phyloP scores from a whole-genome alignment of 2,888 invertebrate species.

The Ophion obscuratus region DNA sequence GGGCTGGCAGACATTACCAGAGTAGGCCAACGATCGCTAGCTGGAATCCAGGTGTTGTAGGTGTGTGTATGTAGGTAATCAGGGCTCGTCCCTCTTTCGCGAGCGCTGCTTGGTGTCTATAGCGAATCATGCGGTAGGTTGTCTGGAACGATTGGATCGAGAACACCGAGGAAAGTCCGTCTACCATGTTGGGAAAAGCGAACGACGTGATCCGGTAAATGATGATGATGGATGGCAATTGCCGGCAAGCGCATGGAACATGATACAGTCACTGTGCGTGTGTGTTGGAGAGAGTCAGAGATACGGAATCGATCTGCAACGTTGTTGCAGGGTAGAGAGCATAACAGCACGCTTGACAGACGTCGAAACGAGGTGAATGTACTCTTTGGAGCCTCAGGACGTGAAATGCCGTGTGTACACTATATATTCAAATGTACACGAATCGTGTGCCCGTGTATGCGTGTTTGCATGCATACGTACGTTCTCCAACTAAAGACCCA shows the following conservation, averaged over 20 bases:
- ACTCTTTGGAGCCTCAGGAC: slow-evolving; percentile 48
- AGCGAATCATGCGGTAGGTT: slow-evolving; percentile 67
- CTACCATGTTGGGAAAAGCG: slow-evolving; percentile 65
- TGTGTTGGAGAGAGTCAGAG: background rate
- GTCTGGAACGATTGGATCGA: slow-evolving; percentile 72
- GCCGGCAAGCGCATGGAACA: slow-evolving; percentile 19
- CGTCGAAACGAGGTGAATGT: slow-evolving; percentile 63
- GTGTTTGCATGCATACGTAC: slow-evolving; percentile 12
- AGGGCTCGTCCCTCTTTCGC: slow-evolving; percentile 76
- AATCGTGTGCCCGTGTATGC: background rate
- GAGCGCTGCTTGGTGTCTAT: slow-evolving; percentile 68
- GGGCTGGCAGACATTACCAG: background rate
- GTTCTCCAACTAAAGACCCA: slow-evolving; percentile 57
- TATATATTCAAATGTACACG: slow-evolving; percentile 3
- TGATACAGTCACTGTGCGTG: background rate
- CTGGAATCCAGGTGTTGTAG: background rate
- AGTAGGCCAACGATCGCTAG: slow-evolving; percentile 21
- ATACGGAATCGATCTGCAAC: slow-evolving; percentile 5
- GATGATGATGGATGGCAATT: slow-evolving; percentile 36
- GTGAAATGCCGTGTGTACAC: slow-evolving; percentile 40
- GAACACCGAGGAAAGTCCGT: slow-evolving; percentile 69
- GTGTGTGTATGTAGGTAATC: slow-evolving; percentile 75
- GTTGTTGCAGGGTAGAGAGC: slow-evolving; percentile 32
- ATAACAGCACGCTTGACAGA: slow-evolving; percentile 44
- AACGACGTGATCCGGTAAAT: slow-evolving; percentile 39